These are phyloP conservation scores for Scaptomyza pallida DNA, from an alignment of 1,140 invertebrate species.

Conservation along the genomic window DNA sequence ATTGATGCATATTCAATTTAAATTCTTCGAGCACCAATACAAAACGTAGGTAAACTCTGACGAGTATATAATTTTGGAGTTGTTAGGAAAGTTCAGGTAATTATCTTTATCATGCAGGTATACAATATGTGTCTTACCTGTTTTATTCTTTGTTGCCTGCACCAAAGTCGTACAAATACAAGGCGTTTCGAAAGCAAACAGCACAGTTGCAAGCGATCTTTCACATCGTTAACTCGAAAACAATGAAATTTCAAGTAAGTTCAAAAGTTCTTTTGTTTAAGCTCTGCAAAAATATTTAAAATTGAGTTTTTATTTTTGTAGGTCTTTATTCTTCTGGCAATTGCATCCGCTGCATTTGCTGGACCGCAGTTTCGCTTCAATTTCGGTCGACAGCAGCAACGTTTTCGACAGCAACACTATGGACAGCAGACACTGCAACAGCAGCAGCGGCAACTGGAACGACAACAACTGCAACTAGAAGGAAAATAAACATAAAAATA, in stretches of 20 bases:
- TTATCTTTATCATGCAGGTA: neutral
- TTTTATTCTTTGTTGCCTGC: no score
- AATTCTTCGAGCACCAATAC: neutral
- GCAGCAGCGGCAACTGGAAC: neutral
- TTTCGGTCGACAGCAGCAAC: neutral
- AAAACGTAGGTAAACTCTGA: no score
- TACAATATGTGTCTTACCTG: neutral
- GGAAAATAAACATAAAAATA: neutral
- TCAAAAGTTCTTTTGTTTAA: neutral
- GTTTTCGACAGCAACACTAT: neutral
- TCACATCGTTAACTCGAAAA: neutral
- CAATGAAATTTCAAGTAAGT: slow-evolving; percentile 17
- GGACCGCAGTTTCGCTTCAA: neutral
- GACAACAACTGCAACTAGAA: slow-evolving; percentile 5
- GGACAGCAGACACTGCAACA: neutral
- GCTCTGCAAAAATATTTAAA: neutral
- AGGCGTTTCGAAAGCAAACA: neutral
- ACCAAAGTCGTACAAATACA: neutral
- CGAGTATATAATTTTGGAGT: no score
- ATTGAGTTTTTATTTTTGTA: neutral
- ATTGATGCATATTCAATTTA: neutral
- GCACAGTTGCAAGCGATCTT: slow-evolving; percentile 1
- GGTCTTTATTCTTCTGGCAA: neutral
- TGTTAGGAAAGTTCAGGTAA: neutral
- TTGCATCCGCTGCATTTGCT: neutral